Evolutionary conservation across 2,888 invertebrate genomes (phyloP), one percentile per base, ranked within the genome.

Genomic region (Philonicus albiceps): DNA sequence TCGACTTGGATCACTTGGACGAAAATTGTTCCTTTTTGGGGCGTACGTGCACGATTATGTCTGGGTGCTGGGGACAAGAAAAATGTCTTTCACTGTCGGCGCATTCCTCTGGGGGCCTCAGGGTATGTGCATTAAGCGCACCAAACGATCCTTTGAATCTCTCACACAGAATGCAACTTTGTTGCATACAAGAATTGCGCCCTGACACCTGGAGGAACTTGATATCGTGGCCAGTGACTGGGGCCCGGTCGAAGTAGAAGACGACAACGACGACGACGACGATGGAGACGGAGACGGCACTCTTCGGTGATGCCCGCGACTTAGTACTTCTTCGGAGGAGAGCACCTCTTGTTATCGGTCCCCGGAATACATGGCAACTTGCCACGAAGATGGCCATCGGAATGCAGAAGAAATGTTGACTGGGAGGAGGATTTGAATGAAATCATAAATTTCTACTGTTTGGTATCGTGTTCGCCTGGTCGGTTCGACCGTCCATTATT

Each of bases 361-460:
- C 43, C 27, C 27, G 22, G 27, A 78, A 78, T 64, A 64, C 78
- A 78, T 78, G 78, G 78, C 78, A 43, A 43, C 19, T 40, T 78
- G 76, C 43, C 43, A 49, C 43, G 53, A 55, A 81, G 53, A 81
- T 37, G 81, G 53, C 30, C 30, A 81, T 81, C 40, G 55, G 49
- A 72, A 83, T 83, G 72, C 19, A 49, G n/a, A 31, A 49, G 81
- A 81, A 83, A 83, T 83, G 83, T 55, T 81, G 64, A 49, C 64
- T 72, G 37, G 34, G 64, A 83, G 72, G 34, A 83, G 72, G 49
- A 72, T 83, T 83, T 83, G 83, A 83, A 83, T 83, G 83, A 72
- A 83, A 83, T 83, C 83, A 83, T 83, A 83, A 83, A 83, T 83
- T 72, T 83, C 64, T 64, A 83, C 83, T 83, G 83, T 83, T 83